These are phyloP conservation scores for Menidia beryllina DNA, from an alignment of 2,113 vertebrate genomes.

Conservation along the genomic window DNA sequence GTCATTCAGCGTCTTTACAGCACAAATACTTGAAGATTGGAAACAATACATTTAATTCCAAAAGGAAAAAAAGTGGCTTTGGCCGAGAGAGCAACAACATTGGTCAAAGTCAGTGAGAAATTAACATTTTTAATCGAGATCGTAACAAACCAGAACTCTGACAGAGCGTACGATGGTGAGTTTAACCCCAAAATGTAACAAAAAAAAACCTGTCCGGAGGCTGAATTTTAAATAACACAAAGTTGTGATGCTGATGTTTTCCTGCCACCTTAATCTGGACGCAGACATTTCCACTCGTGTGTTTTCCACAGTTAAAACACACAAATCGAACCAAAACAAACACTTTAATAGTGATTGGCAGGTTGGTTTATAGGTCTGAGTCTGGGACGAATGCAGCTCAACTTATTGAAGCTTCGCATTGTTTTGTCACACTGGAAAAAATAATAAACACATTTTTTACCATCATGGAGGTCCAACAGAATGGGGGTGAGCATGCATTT, in stretches of 20 bases:
- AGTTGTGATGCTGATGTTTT: no score
- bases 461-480: conserved; percentile 12
- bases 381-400: background rate
- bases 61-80: conserved; percentile 59
- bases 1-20: conserved; percentile 49
- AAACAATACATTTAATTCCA: conserved; percentile 34
- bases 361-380: background rate
- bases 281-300: conserved; percentile 15
- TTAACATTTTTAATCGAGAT: conserved; percentile 9
- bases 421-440: background rate
- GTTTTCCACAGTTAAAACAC: no score
- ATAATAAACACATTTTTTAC: background rate
- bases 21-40: conserved; percentile 31
- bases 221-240: conserved; percentile 5
- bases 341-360: no score
- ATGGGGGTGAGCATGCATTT: no score
- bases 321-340: no score
- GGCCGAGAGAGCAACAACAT: conserved; percentile 53
- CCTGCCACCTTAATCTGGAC: conserved; percentile 13
- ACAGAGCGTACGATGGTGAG: conserved; percentile 5
- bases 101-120: conserved; percentile 46
- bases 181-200: conserved; percentile 1
- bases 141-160: conserved; percentile 5
- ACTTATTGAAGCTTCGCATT: conserved; percentile 5
- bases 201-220: background rate